Evolutionary conservation across 2,888 invertebrate species (phyloP).

Genomic region (Macaria notata): DNA sequence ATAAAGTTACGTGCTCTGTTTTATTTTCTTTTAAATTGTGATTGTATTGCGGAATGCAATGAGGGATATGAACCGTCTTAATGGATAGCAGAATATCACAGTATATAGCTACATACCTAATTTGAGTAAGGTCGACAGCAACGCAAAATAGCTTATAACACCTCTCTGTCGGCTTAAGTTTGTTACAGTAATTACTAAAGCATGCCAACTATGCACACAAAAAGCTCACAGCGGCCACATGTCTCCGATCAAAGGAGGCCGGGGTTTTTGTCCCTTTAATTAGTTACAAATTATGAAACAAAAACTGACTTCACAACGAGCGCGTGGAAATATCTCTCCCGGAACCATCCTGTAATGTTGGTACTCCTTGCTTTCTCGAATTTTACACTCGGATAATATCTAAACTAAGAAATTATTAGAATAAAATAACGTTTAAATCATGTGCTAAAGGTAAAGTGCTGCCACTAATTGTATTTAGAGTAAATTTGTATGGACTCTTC

Average conservation of each 20-base stretch:
- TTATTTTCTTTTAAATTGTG: conserved; percentile 20
- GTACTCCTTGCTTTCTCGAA: too few species aligned
- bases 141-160: too few species aligned
- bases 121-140: too few species aligned
- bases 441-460: too few species aligned
- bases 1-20: conserved; percentile 4
- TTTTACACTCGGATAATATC: too few species aligned
- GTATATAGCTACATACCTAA: too few species aligned
- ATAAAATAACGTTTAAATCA: too few species aligned
- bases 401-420: too few species aligned
- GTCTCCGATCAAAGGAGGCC: conserved; percentile 48
- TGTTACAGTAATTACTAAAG: conserved; percentile 36
- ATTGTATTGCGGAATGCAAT: background rate
- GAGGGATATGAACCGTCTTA: background rate
- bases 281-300: conserved; percentile 67
- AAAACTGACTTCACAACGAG: conserved; percentile 37
- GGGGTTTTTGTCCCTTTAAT: conserved; percentile 60
- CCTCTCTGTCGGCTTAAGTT: too few species aligned
- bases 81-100: too few species aligned
- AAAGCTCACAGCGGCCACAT: conserved; percentile 32
- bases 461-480: too few species aligned
- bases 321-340: conserved; percentile 45
- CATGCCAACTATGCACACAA: conserved; percentile 39
- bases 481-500: conserved; percentile 23
- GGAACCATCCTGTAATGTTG: conserved; percentile 41